Percentiles rank a stretch among this genome's conserved stretches.
These are phyloP conservation scores for Eilema caniola DNA, from an alignment of 2,888 invertebrate genomes.

Conservation along the genomic window DNA sequence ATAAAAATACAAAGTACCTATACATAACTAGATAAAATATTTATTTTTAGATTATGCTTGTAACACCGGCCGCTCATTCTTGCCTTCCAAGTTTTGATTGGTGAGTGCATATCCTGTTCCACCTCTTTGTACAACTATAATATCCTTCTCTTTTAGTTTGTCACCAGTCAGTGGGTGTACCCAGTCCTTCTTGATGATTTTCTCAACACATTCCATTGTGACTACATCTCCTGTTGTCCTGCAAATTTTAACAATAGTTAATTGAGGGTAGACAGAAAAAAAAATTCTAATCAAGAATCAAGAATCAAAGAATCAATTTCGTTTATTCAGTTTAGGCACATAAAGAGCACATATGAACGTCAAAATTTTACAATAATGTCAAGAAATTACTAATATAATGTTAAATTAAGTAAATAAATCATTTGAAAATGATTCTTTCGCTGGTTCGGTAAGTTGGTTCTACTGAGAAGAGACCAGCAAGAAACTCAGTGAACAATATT, in stretches of 20 bases:
- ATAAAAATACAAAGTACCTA: too few relatives aligned
- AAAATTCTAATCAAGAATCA: too few relatives aligned
- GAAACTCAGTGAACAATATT: too few relatives aligned
- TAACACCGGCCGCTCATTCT: constrained; percentile 93
- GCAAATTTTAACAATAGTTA: constrained; percentile 15
- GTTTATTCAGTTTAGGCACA: too few relatives aligned
- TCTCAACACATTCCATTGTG: constrained; percentile 98
- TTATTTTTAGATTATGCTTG: constrained; percentile 88
- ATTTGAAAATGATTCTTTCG: too few relatives aligned
- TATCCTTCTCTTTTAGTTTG: constrained; percentile 95
- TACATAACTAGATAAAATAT: constrained; percentile 14
- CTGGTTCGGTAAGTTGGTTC: too few relatives aligned
- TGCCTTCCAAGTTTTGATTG: constrained; percentile 94
- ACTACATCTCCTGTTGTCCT: constrained; percentile 96
- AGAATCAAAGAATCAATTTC: too few relatives aligned
- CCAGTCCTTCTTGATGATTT: constrained; percentile 98
- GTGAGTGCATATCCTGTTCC: constrained; percentile 98
- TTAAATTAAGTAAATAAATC: too few relatives aligned
- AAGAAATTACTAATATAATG: too few relatives aligned
- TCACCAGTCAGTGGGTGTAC: constrained; percentile 96
- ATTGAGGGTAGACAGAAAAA: background rate
- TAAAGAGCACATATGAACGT: too few relatives aligned
- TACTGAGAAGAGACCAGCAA: too few relatives aligned
- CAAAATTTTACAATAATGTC: too few relatives aligned
- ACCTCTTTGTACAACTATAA: constrained; percentile 97